Conservation (phyloP, 2,797 vertebrate genomes). For the Acrossocheilus wenchowensis region DNA sequence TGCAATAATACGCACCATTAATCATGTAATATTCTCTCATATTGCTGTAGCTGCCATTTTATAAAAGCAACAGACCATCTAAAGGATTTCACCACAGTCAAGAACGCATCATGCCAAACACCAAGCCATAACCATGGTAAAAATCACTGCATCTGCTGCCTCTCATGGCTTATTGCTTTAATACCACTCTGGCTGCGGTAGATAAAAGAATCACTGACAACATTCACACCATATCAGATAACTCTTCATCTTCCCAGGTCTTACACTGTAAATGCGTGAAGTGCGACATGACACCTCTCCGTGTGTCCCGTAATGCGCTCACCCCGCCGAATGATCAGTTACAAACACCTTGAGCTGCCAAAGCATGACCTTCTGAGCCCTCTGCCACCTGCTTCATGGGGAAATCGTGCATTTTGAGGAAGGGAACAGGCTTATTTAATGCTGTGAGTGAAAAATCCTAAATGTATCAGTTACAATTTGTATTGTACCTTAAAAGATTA, state of each 20-base stretch:
- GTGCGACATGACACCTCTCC: neutral
- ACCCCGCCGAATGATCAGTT: conserved; percentile 1
- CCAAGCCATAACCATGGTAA: neutral
- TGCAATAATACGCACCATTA: neutral
- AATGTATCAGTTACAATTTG: neutral
- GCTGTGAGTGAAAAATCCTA: neutral
- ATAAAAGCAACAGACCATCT: neutral
- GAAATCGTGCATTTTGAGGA: conserved; percentile 51
- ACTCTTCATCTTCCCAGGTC: conserved; percentile 17
- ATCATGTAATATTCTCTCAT: neutral
- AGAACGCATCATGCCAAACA: neutral
- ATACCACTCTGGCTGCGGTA: conserved; percentile 4
- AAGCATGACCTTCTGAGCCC: conserved; percentile 56
- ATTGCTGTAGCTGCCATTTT: neutral
- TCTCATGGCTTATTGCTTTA: conserved; percentile 19
- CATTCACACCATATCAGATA: conserved; percentile 33
- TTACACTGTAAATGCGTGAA: conserved; percentile 20
- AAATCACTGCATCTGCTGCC: neutral
- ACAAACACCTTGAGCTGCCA: conserved; percentile 60
- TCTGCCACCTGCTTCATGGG: conserved; percentile 36
- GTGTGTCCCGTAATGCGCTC: neutral
- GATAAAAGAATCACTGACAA: conserved; percentile 26
- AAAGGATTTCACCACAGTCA: neutral
- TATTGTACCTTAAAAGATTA: neutral
- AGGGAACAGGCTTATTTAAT: conserved; percentile 36